Evolutionary conservation across 2,888 invertebrate genomes (phyloP), one percentile per base, ranked within the genome.

Genomic region (Hyalella azteca): DNA sequence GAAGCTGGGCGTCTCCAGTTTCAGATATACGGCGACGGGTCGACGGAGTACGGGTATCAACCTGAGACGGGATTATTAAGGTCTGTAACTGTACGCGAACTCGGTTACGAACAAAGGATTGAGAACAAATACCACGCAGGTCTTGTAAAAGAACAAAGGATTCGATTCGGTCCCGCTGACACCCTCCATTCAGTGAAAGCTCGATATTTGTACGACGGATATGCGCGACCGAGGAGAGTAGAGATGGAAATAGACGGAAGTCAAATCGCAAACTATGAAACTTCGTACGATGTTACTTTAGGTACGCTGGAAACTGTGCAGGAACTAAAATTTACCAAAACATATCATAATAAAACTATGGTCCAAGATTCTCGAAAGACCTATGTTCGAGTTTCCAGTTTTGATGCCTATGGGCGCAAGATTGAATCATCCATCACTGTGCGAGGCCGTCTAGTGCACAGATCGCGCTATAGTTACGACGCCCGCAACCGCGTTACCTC

Each of bases 61-160:
- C 81, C 80, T 9, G 85, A 83, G 41, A 83, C 82, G 36, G 85
- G 83, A 15, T 78, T 83, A n/a, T 60, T 85, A 15, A 78, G 82
- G 76, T 78, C 83, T 3, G 85, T 85, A 39, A 81, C 76, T 39
- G 76, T 81, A 15, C 78, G 78, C 22, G 82, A 83, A 59, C 60
- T 73, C 77, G 81, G 78, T 11, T 82, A 81, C 78, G 85, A 84
- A 60, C 79, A 77, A 29, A 79, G 82, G 41, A 84, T 95, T 85
- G 96, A 96, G 86, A 95, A 93, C 87, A 95, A 94, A 87, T 95
- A 96, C 86, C 95, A 96, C 87, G 94, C 95, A 0, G 96, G 95
- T 0, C 93, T 95, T 81, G 89, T 95, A 4, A 95, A 95, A 88
- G 95, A 95, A 85, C 93, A 95, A 87, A 93, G 94, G 86, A 90